phyloP scores from a whole-genome alignment of 2,888 invertebrate genomes.

The Mylabris sibirica region DNA sequence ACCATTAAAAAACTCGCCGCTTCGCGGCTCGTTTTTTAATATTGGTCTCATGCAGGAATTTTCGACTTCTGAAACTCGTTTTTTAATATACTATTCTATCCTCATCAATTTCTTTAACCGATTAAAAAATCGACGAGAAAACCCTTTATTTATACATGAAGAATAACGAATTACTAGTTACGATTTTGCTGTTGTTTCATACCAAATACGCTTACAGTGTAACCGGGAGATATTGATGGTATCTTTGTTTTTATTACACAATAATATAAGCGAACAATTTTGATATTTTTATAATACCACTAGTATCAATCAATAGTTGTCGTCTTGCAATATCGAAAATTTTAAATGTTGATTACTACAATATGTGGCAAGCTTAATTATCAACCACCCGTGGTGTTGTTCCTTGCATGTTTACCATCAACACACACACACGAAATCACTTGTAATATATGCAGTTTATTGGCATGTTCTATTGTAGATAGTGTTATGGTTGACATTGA shows the following conservation, averaged over 20 bases:
- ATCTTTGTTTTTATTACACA: slow-evolving; percentile 24
- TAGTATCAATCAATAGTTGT: background rate
- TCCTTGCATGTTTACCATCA: slow-evolving; percentile 33
- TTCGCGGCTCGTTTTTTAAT: too few species aligned
- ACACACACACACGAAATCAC: slow-evolving; percentile 35
- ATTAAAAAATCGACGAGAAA: slow-evolving; percentile 30
- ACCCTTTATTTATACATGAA: background rate
- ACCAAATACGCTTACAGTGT: slow-evolving; percentile 27
- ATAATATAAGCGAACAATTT: slow-evolving; percentile 3
- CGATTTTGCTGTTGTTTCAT: slow-evolving; percentile 25
- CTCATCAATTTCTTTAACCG: slow-evolving; percentile 36
- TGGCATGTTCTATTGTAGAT: slow-evolving; percentile 38
- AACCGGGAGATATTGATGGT: slow-evolving; percentile 29
- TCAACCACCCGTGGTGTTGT: slow-evolving; percentile 31
- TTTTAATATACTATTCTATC: too few species aligned
- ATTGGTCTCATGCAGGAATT: too few species aligned
- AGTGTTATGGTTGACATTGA: slow-evolving; percentile 22
- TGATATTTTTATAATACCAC: background rate
- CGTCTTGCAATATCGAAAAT: too few species aligned
- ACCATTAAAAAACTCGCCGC: too few species aligned
- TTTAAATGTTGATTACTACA: slow-evolving; percentile 21
- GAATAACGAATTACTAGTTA: slow-evolving; percentile 21
- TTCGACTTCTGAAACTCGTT: too few species aligned
- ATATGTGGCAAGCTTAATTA: slow-evolving; percentile 29
- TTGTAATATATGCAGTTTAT: slow-evolving; percentile 46